Conservation (phyloP, 2,113 vertebrate species). For the Potamarius usumacintae region DNA sequence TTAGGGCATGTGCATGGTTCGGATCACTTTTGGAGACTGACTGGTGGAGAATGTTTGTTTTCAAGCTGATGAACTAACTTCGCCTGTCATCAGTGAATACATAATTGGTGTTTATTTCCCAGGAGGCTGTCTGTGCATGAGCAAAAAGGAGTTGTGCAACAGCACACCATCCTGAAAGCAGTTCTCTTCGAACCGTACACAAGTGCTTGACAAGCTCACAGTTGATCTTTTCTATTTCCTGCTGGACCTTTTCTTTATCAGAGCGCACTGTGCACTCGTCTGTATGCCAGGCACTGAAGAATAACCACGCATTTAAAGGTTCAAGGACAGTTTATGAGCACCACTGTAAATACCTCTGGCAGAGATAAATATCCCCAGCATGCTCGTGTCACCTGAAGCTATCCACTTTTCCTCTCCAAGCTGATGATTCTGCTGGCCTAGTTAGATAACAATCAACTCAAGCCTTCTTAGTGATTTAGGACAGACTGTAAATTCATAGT, state of each 20-base stretch:
- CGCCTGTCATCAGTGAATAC: conserved; percentile 16
- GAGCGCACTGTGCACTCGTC: background rate
- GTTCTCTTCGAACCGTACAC: conserved; percentile 16
- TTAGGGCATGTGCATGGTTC: background rate
- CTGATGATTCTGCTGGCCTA: conserved; percentile 32
- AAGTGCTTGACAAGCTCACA: conserved; percentile 30
- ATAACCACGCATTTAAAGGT: conserved; percentile 28
- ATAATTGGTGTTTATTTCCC: conserved; percentile 36
- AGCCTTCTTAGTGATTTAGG: conserved; percentile 32
- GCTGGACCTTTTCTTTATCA: conserved; percentile 17
- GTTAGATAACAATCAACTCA: conserved; percentile 44
- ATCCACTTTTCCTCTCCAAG: conserved; percentile 34
- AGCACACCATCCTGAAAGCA: background rate
- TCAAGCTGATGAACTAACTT: conserved; percentile 27
- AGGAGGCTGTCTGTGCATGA: conserved; percentile 19
- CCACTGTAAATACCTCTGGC: conserved; percentile 26
- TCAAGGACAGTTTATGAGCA: conserved; percentile 49
- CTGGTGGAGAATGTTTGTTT: background rate
- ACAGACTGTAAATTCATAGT: conserved; percentile 11
- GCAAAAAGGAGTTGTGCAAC: conserved; percentile 11
- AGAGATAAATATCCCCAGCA: conserved; percentile 26
- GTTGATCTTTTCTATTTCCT: background rate
- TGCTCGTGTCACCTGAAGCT: conserved; percentile 35
- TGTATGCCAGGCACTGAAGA: conserved; percentile 2
- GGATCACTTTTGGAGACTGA: background rate